phyloP scores from a whole-genome alignment of 2,113 vertebrate species.

The Onychostruthus taczanowskii region DNA sequence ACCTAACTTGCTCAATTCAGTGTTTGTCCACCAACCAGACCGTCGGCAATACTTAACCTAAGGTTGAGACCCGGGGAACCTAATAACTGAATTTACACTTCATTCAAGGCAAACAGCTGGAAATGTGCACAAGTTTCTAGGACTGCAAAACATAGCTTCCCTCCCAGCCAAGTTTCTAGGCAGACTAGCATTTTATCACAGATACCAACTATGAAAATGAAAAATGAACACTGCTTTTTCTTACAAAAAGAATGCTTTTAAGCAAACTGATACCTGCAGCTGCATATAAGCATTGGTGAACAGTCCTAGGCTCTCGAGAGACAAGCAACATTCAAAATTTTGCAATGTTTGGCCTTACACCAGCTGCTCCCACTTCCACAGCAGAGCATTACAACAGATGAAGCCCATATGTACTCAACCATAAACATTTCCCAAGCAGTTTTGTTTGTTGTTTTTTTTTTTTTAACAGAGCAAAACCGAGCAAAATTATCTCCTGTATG shows the following conservation, averaged over 20 bases:
- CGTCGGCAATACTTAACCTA: not conserved
- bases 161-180: not conserved
- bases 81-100: not conserved
- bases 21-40: not conserved
- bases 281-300: not conserved
- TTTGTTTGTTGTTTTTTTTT: not conserved
- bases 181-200: not conserved
- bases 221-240: not conserved
- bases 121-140: not conserved
- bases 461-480: not conserved
- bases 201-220: not conserved
- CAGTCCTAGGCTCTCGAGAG: not conserved
- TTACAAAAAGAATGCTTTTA: not conserved
- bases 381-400: not conserved
- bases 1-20: not conserved
- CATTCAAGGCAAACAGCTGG: not conserved
- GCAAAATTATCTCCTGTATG: not conserved
- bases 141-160: not conserved
- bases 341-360: not conserved
- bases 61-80: not conserved
- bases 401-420: not conserved
- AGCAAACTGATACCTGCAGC: not conserved
- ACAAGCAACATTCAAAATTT: not conserved
- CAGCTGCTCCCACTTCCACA: not conserved
- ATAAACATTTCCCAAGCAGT: not conserved